Base-by-base conservation (phyloP, 2,888 invertebrate species). In the Platynereis dumerilii region DNA sequence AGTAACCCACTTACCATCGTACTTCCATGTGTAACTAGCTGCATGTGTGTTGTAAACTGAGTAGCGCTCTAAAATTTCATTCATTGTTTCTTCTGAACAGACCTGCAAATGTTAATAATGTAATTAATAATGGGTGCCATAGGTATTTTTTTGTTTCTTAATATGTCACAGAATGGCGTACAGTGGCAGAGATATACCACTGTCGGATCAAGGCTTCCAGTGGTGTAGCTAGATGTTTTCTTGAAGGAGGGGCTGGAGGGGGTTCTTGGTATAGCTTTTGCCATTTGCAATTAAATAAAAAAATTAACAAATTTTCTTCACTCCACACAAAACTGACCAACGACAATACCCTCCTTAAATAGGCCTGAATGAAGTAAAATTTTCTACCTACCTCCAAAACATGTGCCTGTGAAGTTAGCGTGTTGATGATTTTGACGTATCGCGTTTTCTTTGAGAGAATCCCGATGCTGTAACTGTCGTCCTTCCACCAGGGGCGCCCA, bases 71-170 rank as follows among this genome's bases (percentile, higher is more conserved):
- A 87, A 85, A 59, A 94, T 92, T 76, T 91, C 89, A 60, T 86
- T 86, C 70, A 94, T 87, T 0, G 88, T 91, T 78, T 94, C 93
- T 84, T 94, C 94, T 60, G 90, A 89, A 76, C 94, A 94, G 0
- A 94, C 93, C 85, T 90, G 88, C n/a, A 57, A 67, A 56, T 59
- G 29, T 62, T 54, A 28, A 52, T 20, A 42, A 42, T 12, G 12
- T 12, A 42, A 12, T 10, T 42, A 42, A 42, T 12, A 42, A 42
- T 42, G 42, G 17, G 42, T 42, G 17, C 42, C 10, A n/a, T n/a
- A n/a, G n/a, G n/a, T n/a, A n/a, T n/a, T n/a, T n/a, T n/a, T n/a
- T n/a, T n/a, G n/a, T n/a, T n/a, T n/a, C n/a, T n/a, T n/a, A n/a
- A n/a, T n/a, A n/a, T n/a, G n/a, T n/a, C n/a, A n/a, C n/a, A n/a